Evolutionary conservation across 2,888 invertebrate species (phyloP).

Genomic region (Drosophila picticornis): DNA sequence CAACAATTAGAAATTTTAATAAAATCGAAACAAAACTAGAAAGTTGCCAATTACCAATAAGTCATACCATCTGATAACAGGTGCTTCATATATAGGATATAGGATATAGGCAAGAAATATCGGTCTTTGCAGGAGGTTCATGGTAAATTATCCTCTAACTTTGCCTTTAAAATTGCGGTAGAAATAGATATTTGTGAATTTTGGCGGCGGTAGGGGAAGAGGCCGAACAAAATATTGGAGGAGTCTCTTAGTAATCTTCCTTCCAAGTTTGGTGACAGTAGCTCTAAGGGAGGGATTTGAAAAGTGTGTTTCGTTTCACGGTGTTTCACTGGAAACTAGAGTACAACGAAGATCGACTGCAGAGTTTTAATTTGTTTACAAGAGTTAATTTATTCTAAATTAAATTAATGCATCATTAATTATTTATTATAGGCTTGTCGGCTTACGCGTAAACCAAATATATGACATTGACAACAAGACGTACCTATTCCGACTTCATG

Average conservation of each 20-base stretch:
- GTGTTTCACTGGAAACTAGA: no score
- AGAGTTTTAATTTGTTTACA: no score
- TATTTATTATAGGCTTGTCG: conserved; percentile 88
- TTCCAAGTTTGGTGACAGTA: not conserved
- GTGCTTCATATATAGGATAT: no score
- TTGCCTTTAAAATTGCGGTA: not conserved
- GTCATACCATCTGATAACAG: not conserved
- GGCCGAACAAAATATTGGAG: not conserved
- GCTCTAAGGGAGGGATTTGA: not conserved
- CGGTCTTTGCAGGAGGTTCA: not conserved
- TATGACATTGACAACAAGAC: conserved; percentile 99
- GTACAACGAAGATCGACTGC: no score
- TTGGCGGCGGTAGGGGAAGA: not conserved
- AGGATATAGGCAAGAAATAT: no score
- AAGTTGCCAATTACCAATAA: not conserved
- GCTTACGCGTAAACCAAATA: conserved; percentile 97
- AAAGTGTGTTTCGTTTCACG: no score
- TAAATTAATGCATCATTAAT: not conserved
- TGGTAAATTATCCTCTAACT: not conserved
- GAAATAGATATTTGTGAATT: not conserved
- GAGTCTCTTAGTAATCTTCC: not conserved
- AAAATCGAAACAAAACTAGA: no score
- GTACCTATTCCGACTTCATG: conserved; percentile 94
- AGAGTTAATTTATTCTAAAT: no score
- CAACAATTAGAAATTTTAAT: no score